Conservation (phyloP, 2,797 vertebrate species). For the Gadopsis marmoratus region DNA sequence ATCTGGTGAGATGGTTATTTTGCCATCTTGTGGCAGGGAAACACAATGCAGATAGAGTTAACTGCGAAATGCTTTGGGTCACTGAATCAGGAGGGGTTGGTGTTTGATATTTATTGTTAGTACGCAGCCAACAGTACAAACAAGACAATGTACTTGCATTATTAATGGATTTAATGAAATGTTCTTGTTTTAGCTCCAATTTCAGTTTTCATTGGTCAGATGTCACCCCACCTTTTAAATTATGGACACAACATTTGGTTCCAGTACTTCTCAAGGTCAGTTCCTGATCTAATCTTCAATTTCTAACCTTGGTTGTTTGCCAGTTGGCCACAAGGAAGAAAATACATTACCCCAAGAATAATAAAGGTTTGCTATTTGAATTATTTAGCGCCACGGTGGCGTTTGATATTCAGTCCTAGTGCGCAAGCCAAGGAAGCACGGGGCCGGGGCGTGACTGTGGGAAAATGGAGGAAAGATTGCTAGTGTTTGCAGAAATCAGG, state of each 20-base stretch:
- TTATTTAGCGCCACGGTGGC: conserved; percentile 57
- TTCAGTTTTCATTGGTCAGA: not conserved
- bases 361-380: conserved; percentile 66
- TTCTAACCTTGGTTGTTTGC: conserved; percentile 24
- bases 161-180: conserved; percentile 11
- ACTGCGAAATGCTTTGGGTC: not conserved
- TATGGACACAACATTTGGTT: not conserved
- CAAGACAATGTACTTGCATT: not conserved
- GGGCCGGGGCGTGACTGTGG: conserved; percentile 41
- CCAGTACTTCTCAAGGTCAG: conserved; percentile 13
- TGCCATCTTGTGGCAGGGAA: conserved; percentile 62
- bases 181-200: not conserved
- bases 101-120: not conserved
- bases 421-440: conserved; percentile 39
- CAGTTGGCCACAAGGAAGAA: conserved; percentile 20
- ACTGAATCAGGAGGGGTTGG: not conserved
- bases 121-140: not conserved
- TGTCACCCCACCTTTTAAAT: conserved; percentile 2
- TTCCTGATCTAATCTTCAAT: conserved; percentile 22
- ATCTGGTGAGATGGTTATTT: conserved; percentile 22
- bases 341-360: conserved; percentile 55
- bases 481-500: conserved; percentile 61
- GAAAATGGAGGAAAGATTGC: conserved; percentile 59
- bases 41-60: conserved; percentile 36
- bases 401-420: conserved; percentile 64